These are phyloP conservation scores for Whitmania pigra DNA, from an alignment of 1,140 invertebrate genomes.

Conservation along the genomic window DNA sequence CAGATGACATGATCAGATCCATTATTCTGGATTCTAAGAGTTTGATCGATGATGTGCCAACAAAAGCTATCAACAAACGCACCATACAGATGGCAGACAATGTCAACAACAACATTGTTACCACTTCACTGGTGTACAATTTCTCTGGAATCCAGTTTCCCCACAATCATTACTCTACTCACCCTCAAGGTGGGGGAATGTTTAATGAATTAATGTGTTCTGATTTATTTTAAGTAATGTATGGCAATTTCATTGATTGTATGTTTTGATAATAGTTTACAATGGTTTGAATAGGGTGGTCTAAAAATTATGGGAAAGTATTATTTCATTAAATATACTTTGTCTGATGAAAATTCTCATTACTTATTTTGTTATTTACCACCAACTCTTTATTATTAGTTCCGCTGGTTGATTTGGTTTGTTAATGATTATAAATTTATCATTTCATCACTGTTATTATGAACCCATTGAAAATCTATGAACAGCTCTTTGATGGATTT, in stretches of 20 bases:
- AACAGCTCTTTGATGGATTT: neutral
- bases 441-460: neutral
- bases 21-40: neutral
- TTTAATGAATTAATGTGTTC: neutral
- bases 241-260: too few relatives aligned
- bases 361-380: too few relatives aligned
- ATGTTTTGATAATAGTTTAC: too few relatives aligned
- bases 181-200: neutral
- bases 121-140: neutral
- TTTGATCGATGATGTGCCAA: neutral
- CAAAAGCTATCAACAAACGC: neutral
- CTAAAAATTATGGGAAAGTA: too few relatives aligned
- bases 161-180: neutral
- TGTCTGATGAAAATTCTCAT: too few relatives aligned
- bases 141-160: too few relatives aligned
- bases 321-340: too few relatives aligned
- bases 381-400: neutral
- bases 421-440: too few relatives aligned
- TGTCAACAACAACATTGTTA: slow-evolving; percentile 1
- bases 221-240: too few relatives aligned
- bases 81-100: neutral
- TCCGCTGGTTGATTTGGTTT: neutral
- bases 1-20: slow-evolving; percentile 9
- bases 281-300: too few relatives aligned
- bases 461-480: too few relatives aligned